phyloP scores from a whole-genome alignment of 2,113 vertebrate genomes.

The Merops nubicus region DNA sequence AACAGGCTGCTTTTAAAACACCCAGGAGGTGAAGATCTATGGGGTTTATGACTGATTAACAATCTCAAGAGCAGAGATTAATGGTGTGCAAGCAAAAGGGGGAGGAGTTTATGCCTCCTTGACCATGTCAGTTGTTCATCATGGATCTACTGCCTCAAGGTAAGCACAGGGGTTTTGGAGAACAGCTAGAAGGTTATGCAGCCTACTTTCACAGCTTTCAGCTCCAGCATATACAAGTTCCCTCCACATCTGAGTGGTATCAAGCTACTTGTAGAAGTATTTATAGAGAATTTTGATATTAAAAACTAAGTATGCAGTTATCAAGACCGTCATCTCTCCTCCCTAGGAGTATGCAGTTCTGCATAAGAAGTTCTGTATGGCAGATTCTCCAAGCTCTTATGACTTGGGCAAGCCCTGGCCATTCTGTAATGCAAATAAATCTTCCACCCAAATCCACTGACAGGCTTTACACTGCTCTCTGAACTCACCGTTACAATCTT shows the following conservation, averaged over 20 bases:
- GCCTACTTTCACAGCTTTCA: background rate
- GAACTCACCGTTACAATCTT: background rate
- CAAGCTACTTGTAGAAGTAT: background rate
- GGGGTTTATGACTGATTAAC: slow-evolving; percentile 34
- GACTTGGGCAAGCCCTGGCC: background rate
- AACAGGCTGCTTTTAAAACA: slow-evolving; percentile 45
- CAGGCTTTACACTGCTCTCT: background rate
- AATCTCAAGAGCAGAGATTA: slow-evolving; percentile 36
- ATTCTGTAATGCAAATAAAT: background rate
- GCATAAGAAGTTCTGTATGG: background rate
- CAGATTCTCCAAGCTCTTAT: background rate
- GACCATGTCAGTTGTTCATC: background rate
- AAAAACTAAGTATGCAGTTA: background rate
- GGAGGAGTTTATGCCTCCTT: slow-evolving; percentile 34
- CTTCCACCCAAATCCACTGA: background rate
- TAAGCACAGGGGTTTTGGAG: background rate
- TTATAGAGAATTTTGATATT: background rate
- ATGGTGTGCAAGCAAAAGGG: slow-evolving; percentile 21
- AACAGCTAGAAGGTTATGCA: background rate
- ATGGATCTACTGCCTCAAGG: background rate
- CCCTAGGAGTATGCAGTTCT: background rate
- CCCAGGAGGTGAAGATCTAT: slow-evolving; percentile 30
- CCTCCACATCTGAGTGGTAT: background rate
- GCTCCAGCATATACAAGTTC: background rate
- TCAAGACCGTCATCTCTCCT: background rate